These are phyloP conservation scores for Oppia nitens DNA, from an alignment of 1,140 invertebrate species.

Conservation along the genomic window DNA sequence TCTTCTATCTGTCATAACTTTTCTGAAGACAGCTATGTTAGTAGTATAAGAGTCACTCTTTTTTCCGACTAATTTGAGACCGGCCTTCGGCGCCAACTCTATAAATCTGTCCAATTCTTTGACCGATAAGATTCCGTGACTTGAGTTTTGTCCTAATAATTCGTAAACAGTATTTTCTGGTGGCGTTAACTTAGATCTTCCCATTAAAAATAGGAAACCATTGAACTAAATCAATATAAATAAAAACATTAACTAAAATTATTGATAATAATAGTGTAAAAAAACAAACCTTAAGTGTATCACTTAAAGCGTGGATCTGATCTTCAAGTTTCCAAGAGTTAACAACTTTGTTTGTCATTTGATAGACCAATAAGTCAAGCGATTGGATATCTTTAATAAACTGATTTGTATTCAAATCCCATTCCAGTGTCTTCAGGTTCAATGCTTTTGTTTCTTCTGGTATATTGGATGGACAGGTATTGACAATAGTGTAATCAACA, in stretches of 20 bases:
- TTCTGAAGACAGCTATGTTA: neutral
- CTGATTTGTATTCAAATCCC: neutral
- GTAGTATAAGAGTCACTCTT: neutral
- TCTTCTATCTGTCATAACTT: neutral
- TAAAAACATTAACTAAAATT: neutral
- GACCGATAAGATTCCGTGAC: neutral
- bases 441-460: neutral
- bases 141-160: neutral
- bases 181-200: neutral
- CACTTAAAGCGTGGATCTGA: neutral
- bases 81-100: neutral
- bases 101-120: neutral
- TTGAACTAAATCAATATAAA: neutral
- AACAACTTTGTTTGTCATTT: neutral
- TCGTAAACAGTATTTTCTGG: neutral
- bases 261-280: neutral
- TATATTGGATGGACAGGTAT: conserved; percentile 6
- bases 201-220: neutral
- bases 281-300: neutral
- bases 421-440: conserved; percentile 9
- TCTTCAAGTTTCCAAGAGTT: conserved; percentile 1
- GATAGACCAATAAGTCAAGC: neutral
- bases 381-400: conserved; percentile 5
- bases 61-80: neutral
- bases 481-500: conserved; percentile 28